Base-by-base conservation (phyloP, 2,888 invertebrate species). In the Rhorus exstirpatorius region DNA sequence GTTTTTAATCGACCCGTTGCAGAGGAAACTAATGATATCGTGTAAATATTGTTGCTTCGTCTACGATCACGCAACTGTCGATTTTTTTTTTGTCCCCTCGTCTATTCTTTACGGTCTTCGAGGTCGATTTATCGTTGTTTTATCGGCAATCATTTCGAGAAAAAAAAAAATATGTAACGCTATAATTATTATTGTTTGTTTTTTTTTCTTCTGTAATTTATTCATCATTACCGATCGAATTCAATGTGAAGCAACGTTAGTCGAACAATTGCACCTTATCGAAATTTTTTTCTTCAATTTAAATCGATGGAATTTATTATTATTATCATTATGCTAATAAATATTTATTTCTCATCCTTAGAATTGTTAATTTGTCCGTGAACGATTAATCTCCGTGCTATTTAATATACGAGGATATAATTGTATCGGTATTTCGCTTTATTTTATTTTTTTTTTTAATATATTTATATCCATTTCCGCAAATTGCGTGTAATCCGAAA, bases 1-100 rank as follows among this genome's bases (percentile, higher is more conserved):
- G 68, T 68, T 74, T 78, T 74, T 74, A 78, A 81, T 81, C 78
- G 77, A 38, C 41, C 24, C n/a, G 49, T 61, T 35, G 68, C 68
- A 14, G 68, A 68, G 74, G 49, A 72, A 68, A 68, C 55, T 68
- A 67, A 46, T 61, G 70, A 80, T 53, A 71, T 63, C 61, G 75
- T 31, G 74, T 63, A 70, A 78, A 74, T 58, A 63, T 81, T 61
- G 68, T 81, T 74, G 46, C 63, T 58, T 63, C 68, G 31, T 63
- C 17, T 24, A 74, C 35, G 63, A 81, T 78, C 61, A 74, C 49
- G 74, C 74, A 74, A 80, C 55, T 38, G 19, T 67, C 78, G n/a
- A 70, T 46, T 60, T 61, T 61, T 53, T 68, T 44, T 63, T 31
- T n/a, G 0, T 49, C n/a, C 35, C 19, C 31, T 51, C 51, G 49